Percentiles rank a stretch among this genome's conserved stretches.
Conservation (phyloP, 2,888 invertebrate species). For the Hetaerina titia region DNA sequence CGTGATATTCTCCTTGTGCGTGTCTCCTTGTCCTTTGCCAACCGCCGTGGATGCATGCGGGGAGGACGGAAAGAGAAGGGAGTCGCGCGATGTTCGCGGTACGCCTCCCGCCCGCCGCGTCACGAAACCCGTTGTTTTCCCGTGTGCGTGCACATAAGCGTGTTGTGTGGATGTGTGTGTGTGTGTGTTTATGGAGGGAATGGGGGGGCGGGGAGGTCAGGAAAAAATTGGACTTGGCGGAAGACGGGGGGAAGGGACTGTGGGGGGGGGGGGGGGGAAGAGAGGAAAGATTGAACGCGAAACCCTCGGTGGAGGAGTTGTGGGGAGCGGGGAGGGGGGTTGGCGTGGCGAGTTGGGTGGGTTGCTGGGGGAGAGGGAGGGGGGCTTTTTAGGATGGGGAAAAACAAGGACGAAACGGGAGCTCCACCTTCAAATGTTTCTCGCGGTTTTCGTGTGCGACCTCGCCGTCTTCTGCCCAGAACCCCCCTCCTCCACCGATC, state of each 20-base stretch:
- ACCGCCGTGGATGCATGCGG: neutral
- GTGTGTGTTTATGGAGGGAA: neutral
- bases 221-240: no score
- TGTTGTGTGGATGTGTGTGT: neutral
- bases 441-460: slow-evolving; percentile 44
- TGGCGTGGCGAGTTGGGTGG: neutral
- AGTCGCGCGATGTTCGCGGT: neutral
- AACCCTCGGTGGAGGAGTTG: neutral
- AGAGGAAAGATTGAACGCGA: neutral
- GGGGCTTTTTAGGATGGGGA: neutral
- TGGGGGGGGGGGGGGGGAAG: neutral
- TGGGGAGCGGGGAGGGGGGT: neutral
- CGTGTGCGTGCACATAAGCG: neutral
- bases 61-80: neutral
- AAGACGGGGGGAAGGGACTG: neutral
- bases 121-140: neutral
- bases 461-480: neutral
- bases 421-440: slow-evolving; percentile 42
- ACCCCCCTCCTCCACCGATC: neutral
- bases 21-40: neutral
- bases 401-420: neutral
- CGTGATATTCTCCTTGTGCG: neutral
- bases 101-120: neutral
- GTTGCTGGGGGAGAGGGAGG: no score
- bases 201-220: no score